A percentile compares a stretch with the other conserved stretches of the same genome.
Evolutionary conservation across 2,797 vertebrate genomes (phyloP).

Genomic region (Falco concolor): DNA sequence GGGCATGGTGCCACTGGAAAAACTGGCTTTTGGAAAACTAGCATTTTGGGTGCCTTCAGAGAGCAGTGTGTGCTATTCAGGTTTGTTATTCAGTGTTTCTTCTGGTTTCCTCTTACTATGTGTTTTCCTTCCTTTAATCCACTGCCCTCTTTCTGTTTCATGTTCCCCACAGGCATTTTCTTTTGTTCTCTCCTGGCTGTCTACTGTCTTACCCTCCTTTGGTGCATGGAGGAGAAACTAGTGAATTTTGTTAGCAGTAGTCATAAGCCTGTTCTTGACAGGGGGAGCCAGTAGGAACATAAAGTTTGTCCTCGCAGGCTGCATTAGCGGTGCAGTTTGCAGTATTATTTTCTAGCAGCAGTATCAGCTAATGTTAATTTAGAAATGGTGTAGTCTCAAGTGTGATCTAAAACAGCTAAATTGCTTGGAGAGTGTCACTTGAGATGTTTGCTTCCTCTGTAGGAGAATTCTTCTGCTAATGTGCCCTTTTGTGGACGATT

Average conservation of each 20-base stretch:
- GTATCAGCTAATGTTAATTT: not conserved
- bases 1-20: not conserved
- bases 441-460: slow-evolving; percentile 25
- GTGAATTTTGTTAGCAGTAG: not conserved
- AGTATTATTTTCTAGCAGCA: not conserved
- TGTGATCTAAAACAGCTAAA: not conserved
- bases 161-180: not conserved
- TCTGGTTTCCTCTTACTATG: not conserved
- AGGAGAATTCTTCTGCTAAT: slow-evolving; percentile 17
- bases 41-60: not conserved
- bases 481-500: slow-evolving; percentile 6
- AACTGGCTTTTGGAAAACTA: not conserved
- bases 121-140: not conserved
- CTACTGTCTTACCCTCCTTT: not conserved
- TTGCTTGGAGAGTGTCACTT: slow-evolving; percentile 8
- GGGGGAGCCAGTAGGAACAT: not conserved
- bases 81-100: not conserved
- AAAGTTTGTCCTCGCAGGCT: not conserved
- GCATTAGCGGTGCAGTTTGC: not conserved
- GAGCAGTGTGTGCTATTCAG: not conserved
- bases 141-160: not conserved
- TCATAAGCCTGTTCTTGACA: not conserved
- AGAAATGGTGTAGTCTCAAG: not conserved
- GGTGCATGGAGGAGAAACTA: not conserved
- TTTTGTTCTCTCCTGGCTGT: not conserved